Conservation (phyloP, 2,113 vertebrate species). For the Mungos mungo region DNA sequence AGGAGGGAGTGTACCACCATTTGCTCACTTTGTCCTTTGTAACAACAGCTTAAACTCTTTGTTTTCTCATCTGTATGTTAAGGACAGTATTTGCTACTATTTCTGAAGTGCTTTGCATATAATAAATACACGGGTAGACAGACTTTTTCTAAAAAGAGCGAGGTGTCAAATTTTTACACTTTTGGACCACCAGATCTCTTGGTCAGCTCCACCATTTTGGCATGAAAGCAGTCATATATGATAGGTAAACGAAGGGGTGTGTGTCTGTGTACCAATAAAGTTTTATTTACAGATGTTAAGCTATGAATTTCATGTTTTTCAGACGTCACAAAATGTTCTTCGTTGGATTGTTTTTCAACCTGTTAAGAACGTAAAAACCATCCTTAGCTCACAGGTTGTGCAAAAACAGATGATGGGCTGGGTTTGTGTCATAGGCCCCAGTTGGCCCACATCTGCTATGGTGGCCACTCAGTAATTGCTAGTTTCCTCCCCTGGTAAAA, state of each 20-base stretch:
- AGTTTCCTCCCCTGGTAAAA: not conserved
- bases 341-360: not conserved
- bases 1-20: not conserved
- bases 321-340: not conserved
- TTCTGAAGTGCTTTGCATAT: not conserved
- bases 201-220: not conserved
- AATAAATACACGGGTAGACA: not conserved
- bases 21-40: not conserved
- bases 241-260: not conserved
- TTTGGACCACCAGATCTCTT: not conserved
- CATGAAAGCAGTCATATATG: not conserved
- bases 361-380: not conserved
- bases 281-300: not conserved
- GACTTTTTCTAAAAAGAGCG: not conserved
- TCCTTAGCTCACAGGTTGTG: not conserved
- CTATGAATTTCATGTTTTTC: not conserved
- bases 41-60: not conserved
- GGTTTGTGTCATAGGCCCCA: not conserved
- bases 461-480: not conserved
- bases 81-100: not conserved
- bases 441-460: not conserved
- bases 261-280: not conserved
- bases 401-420: not conserved
- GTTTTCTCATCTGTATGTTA: not conserved
- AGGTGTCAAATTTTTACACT: not conserved